Conservation (phyloP, 2,888 invertebrate species). For the Julus scanicus region DNA sequence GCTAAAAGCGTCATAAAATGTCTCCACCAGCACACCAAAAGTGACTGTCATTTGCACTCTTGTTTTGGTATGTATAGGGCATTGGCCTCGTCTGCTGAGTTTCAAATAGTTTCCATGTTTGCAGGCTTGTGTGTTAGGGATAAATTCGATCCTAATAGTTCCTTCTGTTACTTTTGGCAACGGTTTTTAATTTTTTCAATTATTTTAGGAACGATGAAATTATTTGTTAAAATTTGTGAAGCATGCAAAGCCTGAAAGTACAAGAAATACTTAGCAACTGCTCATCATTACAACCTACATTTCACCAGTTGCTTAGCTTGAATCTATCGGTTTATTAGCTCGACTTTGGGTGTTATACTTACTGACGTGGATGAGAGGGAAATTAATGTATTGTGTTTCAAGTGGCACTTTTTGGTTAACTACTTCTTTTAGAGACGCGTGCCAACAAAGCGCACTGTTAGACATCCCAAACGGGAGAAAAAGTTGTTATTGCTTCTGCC, state of each 20-base stretch:
- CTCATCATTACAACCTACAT: background rate
- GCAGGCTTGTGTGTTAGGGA: background rate
- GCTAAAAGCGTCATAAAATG: conserved; percentile 27
- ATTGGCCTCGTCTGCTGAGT: conserved; percentile 1
- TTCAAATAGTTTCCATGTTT: conserved; percentile 4
- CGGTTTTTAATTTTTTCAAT: background rate
- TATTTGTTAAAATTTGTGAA: conserved; percentile 4
- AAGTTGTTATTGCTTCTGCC: background rate
- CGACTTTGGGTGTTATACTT: background rate
- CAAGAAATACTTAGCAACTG: background rate
- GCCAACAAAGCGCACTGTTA: background rate
- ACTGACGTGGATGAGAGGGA: background rate
- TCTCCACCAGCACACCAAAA: background rate
- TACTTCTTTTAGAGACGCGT: background rate
- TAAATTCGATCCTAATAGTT: conserved; percentile 21
- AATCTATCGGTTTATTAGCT: background rate
- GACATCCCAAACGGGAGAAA: background rate
- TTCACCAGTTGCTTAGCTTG: background rate
- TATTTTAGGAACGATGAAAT: background rate
- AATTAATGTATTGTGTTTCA: conserved; percentile 12
- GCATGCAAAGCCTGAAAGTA: background rate
- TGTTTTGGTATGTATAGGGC: conserved; percentile 11
- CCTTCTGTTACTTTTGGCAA: conserved; percentile 20
- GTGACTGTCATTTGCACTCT: conserved; percentile 12
- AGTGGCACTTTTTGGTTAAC: conserved; percentile 28